Base-by-base conservation (phyloP, 1,140 invertebrate genomes). In the Conus betulinus region DNA sequence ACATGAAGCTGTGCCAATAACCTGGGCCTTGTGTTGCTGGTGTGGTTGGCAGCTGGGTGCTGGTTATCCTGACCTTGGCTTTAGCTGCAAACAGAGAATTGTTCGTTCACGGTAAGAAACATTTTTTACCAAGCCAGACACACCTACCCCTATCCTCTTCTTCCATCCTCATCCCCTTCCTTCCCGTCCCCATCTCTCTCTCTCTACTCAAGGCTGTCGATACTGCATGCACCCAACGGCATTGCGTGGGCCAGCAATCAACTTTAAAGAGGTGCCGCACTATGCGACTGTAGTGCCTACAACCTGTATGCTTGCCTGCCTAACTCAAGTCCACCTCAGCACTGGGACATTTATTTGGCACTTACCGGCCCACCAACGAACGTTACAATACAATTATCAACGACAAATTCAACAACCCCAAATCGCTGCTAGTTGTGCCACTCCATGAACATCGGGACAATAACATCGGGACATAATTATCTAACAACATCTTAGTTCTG, bases 41-140 rank as follows among this genome's bases (percentile, higher is more conserved):
- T n/a, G 51, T 53, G 51, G 76, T 15, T 52, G 60, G 78, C 78
- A 82, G 78, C 60, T 88, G 20, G 71, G 25, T 88, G 87, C 81
- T 81, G 85, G 85, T 78, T 78, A 74, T 17, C 85, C 85, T 87
- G 85, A 87, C 85, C 85, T 87, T 78, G 71, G 85, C 85, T 17
- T 53, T 27, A 51, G 71, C 85, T 87, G 85, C 85, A 87, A 87
- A 53, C n/a, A 74, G 27, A 85, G 51, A 74, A 85, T 74, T 53
- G 71, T 52, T 11, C 20, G 20, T 82, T 82, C 20, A 10, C 11
- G 53, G 52, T 55, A 55, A 52, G 25, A 52, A 55, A 83, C 4
- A 13, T 25, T 55, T 13, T 13, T 25, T 5, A 83, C 82, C 82
- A n/a, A 23, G 57, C 57, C 15, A 57, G 23, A 55, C 53, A 55